phyloP scores from a whole-genome alignment of 2,888 invertebrate species.

The Phortica okadai region DNA sequence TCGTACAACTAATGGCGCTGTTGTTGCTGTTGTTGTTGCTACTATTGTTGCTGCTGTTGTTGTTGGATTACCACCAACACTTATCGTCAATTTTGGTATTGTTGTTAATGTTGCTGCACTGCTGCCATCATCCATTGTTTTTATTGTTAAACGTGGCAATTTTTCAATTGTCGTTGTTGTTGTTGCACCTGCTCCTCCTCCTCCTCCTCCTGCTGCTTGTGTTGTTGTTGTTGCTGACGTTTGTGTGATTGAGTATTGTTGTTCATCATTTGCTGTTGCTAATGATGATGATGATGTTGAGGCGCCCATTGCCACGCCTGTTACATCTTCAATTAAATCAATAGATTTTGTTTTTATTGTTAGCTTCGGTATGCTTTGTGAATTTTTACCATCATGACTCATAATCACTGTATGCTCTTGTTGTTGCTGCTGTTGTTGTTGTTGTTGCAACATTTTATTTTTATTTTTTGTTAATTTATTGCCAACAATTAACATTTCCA shows the following conservation, averaged over 20 bases:
- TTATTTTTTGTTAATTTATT: constrained; percentile 76
- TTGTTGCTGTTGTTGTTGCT: constrained; percentile 27
- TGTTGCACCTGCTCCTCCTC: background rate
- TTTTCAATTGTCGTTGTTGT: constrained; percentile 59
- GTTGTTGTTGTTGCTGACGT: constrained; percentile 33
- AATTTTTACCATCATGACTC: constrained; percentile 69
- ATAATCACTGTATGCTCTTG: constrained; percentile 77
- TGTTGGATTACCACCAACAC: constrained; percentile 29
- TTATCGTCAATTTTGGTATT: constrained; percentile 49
- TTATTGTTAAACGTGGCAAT: constrained; percentile 76
- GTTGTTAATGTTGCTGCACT: constrained; percentile 5
- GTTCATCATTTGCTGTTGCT: background rate
- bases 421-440: constrained; percentile 30
- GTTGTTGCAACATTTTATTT: constrained; percentile 66
- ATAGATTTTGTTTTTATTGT: constrained; percentile 75
- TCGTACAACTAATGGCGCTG: constrained; percentile 32
- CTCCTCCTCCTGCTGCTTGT: background rate
- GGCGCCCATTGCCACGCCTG: background rate
- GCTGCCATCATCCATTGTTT: constrained; percentile 55
- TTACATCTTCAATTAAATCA: constrained; percentile 59
- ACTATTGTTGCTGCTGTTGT: constrained; percentile 25
- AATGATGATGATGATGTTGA: background rate
- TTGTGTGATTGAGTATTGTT: background rate
- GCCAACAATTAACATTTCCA: constrained; percentile 15
- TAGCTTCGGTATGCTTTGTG: constrained; percentile 74